Evolutionary conservation across 2,888 invertebrate genomes (phyloP), one percentile per base, ranked within the genome.

Genomic region (Meteorus colon): DNA sequence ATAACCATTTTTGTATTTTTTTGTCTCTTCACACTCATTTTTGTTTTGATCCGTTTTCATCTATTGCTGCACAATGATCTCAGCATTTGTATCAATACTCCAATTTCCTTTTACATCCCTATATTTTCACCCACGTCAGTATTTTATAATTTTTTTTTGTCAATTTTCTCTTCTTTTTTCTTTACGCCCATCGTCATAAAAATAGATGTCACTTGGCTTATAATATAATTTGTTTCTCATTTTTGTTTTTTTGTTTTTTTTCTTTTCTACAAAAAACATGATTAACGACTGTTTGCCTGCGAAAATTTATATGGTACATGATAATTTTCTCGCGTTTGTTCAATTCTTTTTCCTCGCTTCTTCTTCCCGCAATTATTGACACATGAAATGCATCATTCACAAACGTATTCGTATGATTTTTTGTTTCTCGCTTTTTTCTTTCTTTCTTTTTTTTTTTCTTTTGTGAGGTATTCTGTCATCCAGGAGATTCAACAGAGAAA

Each of bases 191-290:
- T 81, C 77, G 80, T 83, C 82, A 84, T 80, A 85, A 84, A 85
- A 84, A 84, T 85, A 85, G 81, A 84, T 82, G 80, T 83, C 81
- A 82, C 82, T 82, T 81, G 81, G 80, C 80, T 81, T 76, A 80
- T 82, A 55, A 83, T 82, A 81, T 82, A 82, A 81, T 82, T 83
- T 80, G 79, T 81, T 81, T 82, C 77, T 72, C 80, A 76, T 76
- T 78, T 77, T 78, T 69, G 76, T 55, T 70, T 75, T 24, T 76
- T 51, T 51, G 72, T 79, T 74, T 73, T 51, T 77, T 51, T 73
- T 66, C 31, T 62, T 48, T 66, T 67, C 63, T 77, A 71, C 66
- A 72, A 78, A 80, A 60, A 73, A 78, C 79, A 73, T 75, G 76
- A 79, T 75, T 65, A 77, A 79, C 78, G 77, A 78, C 78, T 77